Base-by-base conservation (phyloP, 2,113 vertebrate species). In the Brachyistius frenatus region DNA sequence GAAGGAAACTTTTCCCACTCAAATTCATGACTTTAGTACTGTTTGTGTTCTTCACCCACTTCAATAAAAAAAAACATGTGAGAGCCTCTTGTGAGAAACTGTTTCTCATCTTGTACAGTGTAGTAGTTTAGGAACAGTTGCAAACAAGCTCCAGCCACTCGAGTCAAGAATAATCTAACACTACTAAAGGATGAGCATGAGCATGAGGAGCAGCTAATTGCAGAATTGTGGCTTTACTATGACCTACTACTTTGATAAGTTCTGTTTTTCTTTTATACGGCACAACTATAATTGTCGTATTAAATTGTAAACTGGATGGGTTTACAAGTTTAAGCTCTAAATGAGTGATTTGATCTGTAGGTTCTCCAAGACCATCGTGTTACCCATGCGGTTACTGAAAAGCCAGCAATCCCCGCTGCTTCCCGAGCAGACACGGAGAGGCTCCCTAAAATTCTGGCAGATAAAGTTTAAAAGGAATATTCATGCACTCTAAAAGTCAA, bases 161-260 rank as follows among this genome's bases (percentile, higher is more conserved):
- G 54, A 73, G 77, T 58, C 39, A 41, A 55, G n/a, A 71, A 56
- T 68, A 79, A 86, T 83, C 62, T 66, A 56, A 9, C 50, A 31
- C 31, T 4, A 16, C 1, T 39, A 16, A 72, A 64, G 64, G 10
- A 32, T 36, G 11, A 33, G 33, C 23, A 23, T 23, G 23, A 23
- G 23, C 23, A 23, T 23, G 36, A 32, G 7, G 15, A 35, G 60
- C 53, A 30, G 54, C 35, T 53, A 4, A 50, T 14, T 11, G 41
- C 32, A 39, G 7, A 3, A 9, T 3, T 39, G 60, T 33, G 53
- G 39, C 30, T 47, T 23, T 11, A 15, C 56, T 37, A 56, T 7
- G n/a, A 74, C 11, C 11, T 13, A 53, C 39, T 13, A 37, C 14
- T 54, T 66, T 13, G 2, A 23, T 23, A 23, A 23, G 23, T 23